phyloP scores from a whole-genome alignment of 2,113 vertebrate genomes.

The Elephas maximus region DNA sequence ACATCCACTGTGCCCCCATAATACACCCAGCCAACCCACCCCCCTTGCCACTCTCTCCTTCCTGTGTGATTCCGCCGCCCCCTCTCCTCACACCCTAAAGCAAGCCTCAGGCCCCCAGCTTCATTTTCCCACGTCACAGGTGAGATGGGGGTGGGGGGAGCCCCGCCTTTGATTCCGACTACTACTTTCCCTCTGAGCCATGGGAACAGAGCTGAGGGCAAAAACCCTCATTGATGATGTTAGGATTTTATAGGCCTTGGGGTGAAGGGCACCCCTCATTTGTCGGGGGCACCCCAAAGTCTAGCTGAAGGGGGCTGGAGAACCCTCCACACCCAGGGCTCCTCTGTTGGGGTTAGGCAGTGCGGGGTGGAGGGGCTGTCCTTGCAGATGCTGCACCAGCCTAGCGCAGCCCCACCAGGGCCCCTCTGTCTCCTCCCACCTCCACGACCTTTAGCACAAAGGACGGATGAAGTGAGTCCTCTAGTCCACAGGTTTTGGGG shows the following conservation, averaged over 20 bases:
- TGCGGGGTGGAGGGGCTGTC: not conserved
- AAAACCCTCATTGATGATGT: not conserved
- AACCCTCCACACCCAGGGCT: not conserved
- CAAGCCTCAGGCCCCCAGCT: not conserved
- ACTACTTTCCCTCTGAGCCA: not conserved
- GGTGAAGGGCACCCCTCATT: not conserved
- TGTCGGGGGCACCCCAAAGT: not conserved
- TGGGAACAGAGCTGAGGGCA: not conserved
- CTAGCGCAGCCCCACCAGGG: not conserved
- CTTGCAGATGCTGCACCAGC: not conserved
- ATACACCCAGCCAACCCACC: not conserved
- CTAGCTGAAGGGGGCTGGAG: not conserved
- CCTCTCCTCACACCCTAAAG: not conserved
- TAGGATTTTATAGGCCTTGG: not conserved
- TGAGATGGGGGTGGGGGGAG: slow-evolving; percentile 31
- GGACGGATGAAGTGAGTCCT: not conserved
- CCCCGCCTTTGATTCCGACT: not conserved
- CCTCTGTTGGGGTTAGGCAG: not conserved
- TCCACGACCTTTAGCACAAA: not conserved
- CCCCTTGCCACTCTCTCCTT: not conserved
- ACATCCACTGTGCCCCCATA: fast-evolving
- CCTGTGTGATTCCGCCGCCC: not conserved
- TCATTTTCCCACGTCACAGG: not conserved
- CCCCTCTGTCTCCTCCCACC: not conserved
- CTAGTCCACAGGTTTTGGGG: not conserved